These are phyloP conservation scores for Steatocranus sp. DNA, from an alignment of 2,797 vertebrate genomes.

Conservation along the genomic window DNA sequence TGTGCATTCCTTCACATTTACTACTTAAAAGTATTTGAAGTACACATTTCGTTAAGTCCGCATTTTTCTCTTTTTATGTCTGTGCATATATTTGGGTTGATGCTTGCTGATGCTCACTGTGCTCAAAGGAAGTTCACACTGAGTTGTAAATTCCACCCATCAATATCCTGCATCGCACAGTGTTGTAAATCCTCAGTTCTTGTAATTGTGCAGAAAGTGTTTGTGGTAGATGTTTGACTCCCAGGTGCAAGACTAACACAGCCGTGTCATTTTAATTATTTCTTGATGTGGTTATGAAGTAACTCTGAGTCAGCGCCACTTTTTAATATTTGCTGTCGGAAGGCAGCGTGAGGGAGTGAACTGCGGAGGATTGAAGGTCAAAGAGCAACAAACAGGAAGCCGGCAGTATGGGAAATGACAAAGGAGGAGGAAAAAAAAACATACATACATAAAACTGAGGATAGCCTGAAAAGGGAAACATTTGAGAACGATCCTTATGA, in stretches of 20 bases:
- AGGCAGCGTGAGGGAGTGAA: slow-evolving; percentile 49
- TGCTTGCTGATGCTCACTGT: background rate
- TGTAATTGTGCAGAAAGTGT: background rate
- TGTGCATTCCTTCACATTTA: background rate
- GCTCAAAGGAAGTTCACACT: background rate
- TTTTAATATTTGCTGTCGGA: slow-evolving; percentile 48
- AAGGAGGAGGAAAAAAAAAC: fast-evolving
- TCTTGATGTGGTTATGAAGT: slow-evolving; percentile 7
- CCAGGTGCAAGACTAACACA: slow-evolving; percentile 15
- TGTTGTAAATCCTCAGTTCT: background rate
- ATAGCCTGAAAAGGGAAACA: background rate
- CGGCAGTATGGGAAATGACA: background rate
- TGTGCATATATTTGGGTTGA: background rate
- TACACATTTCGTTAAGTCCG: fast-evolving
- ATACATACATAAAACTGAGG: background rate
- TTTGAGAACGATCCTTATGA: background rate
- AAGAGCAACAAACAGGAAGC: slow-evolving; percentile 13
- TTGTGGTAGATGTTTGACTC: slow-evolving; percentile 20
- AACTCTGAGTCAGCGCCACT: slow-evolving; percentile 18
- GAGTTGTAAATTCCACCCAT: background rate
- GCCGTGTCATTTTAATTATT: slow-evolving; percentile 24
- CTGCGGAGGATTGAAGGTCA: slow-evolving; percentile 35
- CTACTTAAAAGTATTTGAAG: background rate
- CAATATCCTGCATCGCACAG: background rate
- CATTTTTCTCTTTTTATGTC: background rate